These are phyloP conservation scores for Cheilosia pagana DNA, from an alignment of 2,888 invertebrate species.

Conservation along the genomic window DNA sequence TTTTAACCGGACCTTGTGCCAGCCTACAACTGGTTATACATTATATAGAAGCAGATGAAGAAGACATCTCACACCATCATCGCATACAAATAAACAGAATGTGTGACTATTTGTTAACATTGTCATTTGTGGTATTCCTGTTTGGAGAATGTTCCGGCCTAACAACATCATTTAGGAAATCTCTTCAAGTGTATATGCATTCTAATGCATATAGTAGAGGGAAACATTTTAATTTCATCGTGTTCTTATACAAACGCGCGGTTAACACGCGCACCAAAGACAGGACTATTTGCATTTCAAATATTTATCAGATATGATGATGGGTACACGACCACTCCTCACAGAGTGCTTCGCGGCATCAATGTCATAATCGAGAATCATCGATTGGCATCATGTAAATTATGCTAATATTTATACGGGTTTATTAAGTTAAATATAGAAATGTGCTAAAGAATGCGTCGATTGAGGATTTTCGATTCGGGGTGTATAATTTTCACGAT, in stretches of 20 bases:
- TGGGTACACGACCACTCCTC: constrained; percentile 5
- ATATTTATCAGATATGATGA: constrained; percentile 8
- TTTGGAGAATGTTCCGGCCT: constrained; percentile 5
- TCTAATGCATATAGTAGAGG: constrained; percentile 45
- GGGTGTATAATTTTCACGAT: too few relatives aligned
- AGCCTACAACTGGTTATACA: constrained; percentile 33
- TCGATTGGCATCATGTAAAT: constrained; percentile 19
- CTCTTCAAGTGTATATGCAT: constrained; percentile 29
- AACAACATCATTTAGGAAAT: constrained; percentile 53
- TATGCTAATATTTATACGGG: constrained; percentile 2
- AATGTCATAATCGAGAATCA: constrained; percentile 8
- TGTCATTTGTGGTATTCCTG: constrained; percentile 45
- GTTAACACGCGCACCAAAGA: not conserved
- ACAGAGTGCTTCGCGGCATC: constrained; percentile 1
- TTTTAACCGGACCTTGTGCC: not conserved
- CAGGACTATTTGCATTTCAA: constrained; percentile 46
- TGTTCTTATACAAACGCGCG: not conserved
- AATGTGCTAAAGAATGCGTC: not conserved
- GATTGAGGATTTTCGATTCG: not conserved
- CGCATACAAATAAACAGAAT: constrained; percentile 11
- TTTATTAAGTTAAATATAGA: not conserved
- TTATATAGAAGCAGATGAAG: not conserved
- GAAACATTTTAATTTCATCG: constrained; percentile 36
- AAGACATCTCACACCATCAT: constrained; percentile 14
- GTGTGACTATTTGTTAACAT: constrained; percentile 6